Percentiles rank a stretch among this genome's conserved stretches.
These are phyloP conservation scores for Pararge aegeria DNA, from an alignment of 1,140 invertebrate species.

Conservation along the genomic window DNA sequence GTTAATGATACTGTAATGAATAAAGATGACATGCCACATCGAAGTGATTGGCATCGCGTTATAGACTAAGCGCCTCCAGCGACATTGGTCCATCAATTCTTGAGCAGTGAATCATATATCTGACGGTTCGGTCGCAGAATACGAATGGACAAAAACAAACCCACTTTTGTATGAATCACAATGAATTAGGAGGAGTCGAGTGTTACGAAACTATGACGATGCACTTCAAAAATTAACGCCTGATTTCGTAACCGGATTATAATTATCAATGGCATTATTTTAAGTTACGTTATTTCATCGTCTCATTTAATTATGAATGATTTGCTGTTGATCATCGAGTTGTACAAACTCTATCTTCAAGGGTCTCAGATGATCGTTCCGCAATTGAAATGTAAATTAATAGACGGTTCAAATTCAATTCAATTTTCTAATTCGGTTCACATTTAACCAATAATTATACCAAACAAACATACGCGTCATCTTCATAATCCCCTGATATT, in stretches of 20 bases:
- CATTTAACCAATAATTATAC: no score
- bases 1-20: slow-evolving; percentile 26
- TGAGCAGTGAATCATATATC: slow-evolving; percentile 34
- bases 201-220: not conserved
- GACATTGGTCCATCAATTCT: slow-evolving; percentile 35
- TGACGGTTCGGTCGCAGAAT: slow-evolving; percentile 26
- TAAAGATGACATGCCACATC: slow-evolving; percentile 23
- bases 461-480: no score
- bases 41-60: slow-evolving; percentile 36
- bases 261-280: no score
- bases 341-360: no score
- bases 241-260: not conserved
- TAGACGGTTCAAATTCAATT: no score
- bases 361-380: no score
- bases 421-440: no score
- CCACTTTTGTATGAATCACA: slow-evolving; percentile 26
- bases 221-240: not conserved
- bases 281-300: no score
- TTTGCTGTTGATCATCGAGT: no score
- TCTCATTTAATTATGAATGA: no score
- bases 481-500: no score
- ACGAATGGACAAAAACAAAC: slow-evolving; percentile 35
- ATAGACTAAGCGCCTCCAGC: slow-evolving; percentile 33
- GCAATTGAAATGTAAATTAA: no score
- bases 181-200: not conserved